phyloP scores from a whole-genome alignment of 2,113 vertebrate species.

The Rhodinocichla rosea region DNA sequence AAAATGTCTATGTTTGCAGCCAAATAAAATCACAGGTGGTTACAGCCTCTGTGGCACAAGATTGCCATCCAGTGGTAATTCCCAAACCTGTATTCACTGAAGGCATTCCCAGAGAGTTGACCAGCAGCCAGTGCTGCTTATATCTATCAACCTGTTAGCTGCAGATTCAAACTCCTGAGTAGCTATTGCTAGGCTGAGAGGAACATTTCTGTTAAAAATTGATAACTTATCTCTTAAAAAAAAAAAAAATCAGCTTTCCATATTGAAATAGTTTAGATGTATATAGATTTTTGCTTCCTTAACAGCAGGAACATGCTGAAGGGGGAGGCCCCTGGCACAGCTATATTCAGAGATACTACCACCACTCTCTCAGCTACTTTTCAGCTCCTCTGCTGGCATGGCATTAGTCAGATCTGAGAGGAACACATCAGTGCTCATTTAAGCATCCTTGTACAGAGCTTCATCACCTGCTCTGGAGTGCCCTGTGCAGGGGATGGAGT shows the following conservation, averaged over 20 bases:
- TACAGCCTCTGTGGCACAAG: not conserved
- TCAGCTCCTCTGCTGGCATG: not conserved
- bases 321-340: not conserved
- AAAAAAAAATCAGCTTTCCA: not conserved
- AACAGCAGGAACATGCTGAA: not conserved
- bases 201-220: not conserved
- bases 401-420: not conserved
- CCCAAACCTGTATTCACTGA: not conserved
- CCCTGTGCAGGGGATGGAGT: not conserved
- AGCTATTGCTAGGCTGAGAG: not conserved
- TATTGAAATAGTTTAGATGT: not conserved
- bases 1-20: not conserved
- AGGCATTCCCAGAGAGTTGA: not conserved
- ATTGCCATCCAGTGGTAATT: conserved; percentile 52
- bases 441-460: not conserved
- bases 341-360: not conserved
- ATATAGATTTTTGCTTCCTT: not conserved
- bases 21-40: not conserved
- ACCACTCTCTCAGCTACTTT: not conserved
- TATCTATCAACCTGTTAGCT: not conserved
- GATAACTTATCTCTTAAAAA: not conserved
- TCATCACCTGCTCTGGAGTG: not conserved
- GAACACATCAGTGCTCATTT: not conserved
- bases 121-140: not conserved
- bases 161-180: not conserved